Conservation (phyloP, 2,113 vertebrate genomes). For the Illadopsis cleaveri region DNA sequence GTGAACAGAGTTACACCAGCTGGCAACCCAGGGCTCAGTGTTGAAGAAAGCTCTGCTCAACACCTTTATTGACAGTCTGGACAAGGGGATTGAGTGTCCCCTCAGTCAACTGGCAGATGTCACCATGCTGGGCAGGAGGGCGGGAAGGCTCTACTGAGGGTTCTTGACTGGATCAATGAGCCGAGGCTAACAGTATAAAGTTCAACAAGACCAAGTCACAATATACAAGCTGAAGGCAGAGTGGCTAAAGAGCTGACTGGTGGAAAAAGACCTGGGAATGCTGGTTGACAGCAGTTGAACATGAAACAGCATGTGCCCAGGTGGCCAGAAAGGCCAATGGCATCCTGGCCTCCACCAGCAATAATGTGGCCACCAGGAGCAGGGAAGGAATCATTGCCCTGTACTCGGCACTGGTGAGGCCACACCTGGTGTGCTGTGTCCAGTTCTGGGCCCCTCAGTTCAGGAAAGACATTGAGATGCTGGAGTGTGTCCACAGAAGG, state of each 20-base stretch:
- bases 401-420: not conserved
- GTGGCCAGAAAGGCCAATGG: too few relatives aligned
- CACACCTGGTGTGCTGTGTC: not conserved
- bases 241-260: not conserved
- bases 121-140: rapidly evolving
- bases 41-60: not conserved
- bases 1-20: too few relatives aligned
- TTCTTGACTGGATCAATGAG: not conserved
- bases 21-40: not conserved
- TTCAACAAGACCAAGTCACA: not conserved
- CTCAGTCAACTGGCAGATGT: not conserved
- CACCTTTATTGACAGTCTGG: not conserved
- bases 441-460: not conserved
- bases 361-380: not conserved
- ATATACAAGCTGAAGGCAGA: not conserved
- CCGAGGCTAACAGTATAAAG: rapidly evolving
- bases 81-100: not conserved
- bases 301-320: not conserved
- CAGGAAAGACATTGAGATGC: not conserved
- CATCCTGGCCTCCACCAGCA: not conserved
- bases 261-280: too few relatives aligned
- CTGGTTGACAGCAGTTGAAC: not conserved
- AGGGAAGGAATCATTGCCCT: too few relatives aligned
- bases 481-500: not conserved
- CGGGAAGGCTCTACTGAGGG: not conserved